Percentiles rank a stretch among this genome's conserved stretches.
These are phyloP conservation scores for Nowickia ferox DNA, from an alignment of 2,888 invertebrate species.

Conservation along the genomic window DNA sequence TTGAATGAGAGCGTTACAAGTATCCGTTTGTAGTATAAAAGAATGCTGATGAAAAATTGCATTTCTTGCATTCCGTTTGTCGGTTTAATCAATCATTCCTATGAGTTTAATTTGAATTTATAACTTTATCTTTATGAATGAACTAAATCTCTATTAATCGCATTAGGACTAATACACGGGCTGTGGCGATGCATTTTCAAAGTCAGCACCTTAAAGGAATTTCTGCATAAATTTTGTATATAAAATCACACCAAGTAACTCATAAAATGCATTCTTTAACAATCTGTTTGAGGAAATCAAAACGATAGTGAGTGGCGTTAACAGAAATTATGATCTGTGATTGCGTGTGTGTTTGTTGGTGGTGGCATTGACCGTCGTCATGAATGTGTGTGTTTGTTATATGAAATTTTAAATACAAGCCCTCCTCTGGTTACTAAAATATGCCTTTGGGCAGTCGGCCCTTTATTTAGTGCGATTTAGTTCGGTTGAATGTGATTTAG, in stretches of 20 bases:
- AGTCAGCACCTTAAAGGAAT: slow-evolving; percentile 33
- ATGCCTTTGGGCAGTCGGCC: slow-evolving; percentile 32
- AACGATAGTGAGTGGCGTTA: slow-evolving; percentile 42
- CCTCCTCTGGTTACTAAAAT: slow-evolving; percentile 31
- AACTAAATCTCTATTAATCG: slow-evolving; percentile 68
- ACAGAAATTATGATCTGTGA: slow-evolving; percentile 32
- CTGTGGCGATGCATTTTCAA: slow-evolving; percentile 12
- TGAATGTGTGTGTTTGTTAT: slow-evolving; percentile 11
- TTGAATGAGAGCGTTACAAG: background rate
- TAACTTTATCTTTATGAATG: slow-evolving; percentile 65
- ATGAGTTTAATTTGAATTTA: slow-evolving; percentile 46
- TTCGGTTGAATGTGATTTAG: slow-evolving; percentile 42
- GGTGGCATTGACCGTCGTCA: slow-evolving; percentile 61
- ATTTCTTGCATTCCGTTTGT: slow-evolving; percentile 53
- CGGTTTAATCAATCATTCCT: slow-evolving; percentile 67
- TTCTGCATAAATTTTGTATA: background rate
- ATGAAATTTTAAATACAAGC: slow-evolving; percentile 21
- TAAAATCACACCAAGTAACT: background rate
- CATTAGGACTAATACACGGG: slow-evolving; percentile 60
- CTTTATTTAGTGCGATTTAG: slow-evolving; percentile 30
- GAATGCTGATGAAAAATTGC: slow-evolving; percentile 47
- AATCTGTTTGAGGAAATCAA: slow-evolving; percentile 52
- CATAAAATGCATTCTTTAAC: slow-evolving; percentile 38
- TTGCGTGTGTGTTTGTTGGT: background rate
- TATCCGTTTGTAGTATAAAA: slow-evolving; percentile 7